Evolutionary conservation across 2,113 vertebrate genomes (phyloP).

Genomic region (Urocolius indicus): DNA sequence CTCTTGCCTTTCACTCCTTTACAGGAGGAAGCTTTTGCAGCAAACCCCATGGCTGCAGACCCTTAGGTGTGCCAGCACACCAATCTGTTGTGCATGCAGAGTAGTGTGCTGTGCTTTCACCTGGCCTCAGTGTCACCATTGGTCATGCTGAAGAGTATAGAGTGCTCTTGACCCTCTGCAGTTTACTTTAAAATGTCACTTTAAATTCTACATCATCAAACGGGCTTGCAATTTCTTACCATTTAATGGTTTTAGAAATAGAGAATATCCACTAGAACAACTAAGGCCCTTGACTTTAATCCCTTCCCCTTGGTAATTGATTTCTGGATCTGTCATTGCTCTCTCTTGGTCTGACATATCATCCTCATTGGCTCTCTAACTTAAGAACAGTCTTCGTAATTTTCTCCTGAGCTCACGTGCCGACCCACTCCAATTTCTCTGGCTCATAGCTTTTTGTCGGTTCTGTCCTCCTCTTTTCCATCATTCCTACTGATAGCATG

Average conservation of each 20-base stretch:
- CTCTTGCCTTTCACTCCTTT: too few relatives aligned
- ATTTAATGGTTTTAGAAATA: not conserved
- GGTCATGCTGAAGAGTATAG: not conserved
- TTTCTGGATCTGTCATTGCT: not conserved
- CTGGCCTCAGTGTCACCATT: not conserved
- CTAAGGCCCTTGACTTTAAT: not conserved
- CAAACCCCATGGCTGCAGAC: not conserved
- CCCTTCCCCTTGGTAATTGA: not conserved
- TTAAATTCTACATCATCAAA: not conserved
- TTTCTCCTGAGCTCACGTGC: not conserved
- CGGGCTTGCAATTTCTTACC: not conserved
- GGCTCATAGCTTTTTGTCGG: not conserved
- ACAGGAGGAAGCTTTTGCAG: too few relatives aligned
- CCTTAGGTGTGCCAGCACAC: fast-evolving
- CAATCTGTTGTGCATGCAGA: fast-evolving
- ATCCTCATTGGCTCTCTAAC: not conserved
- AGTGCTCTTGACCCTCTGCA: not conserved
- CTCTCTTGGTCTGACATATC: not conserved
- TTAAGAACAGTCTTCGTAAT: not conserved
- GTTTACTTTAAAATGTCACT: not conserved
- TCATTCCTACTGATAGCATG: fast-evolving
- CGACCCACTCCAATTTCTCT: not conserved
- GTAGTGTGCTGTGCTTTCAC: fast-evolving
- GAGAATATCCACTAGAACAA: not conserved
- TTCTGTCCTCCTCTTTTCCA: not conserved